Conservation (phyloP, 2,113 vertebrate genomes). For the Tichodroma muraria region DNA sequence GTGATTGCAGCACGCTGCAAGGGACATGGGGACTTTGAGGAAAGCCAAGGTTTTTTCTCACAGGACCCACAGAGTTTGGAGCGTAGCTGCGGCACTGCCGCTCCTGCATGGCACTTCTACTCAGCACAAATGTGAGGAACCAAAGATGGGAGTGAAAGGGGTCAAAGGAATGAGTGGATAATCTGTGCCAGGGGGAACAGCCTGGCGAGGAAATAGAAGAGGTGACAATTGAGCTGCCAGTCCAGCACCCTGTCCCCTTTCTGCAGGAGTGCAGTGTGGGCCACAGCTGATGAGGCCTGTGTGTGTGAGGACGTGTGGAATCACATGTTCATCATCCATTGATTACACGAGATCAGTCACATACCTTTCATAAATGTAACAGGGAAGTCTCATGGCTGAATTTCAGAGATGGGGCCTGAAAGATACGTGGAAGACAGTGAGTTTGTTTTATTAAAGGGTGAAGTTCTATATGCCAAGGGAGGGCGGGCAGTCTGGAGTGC, state of each 20-base stretch:
- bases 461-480: neutral
- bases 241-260: neutral
- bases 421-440: neutral
- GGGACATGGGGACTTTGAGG: neutral
- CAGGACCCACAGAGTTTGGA: neutral
- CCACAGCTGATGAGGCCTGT: neutral
- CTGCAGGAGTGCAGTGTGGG: neutral
- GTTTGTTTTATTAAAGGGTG: neutral
- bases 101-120: neutral
- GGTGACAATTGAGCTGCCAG: neutral
- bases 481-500: neutral
- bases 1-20: neutral
- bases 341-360: neutral
- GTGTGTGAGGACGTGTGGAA: neutral
- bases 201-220: neutral
- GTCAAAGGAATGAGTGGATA: neutral
- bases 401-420: neutral
- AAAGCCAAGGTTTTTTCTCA: neutral
- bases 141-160: rapidly evolving
- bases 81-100: neutral
- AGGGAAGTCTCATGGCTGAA: rapidly evolving
- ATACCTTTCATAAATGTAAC: neutral
- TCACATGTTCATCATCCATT: neutral
- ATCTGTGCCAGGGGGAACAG: neutral
- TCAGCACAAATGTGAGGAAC: neutral